Conservation (phyloP, 64 coral and sea anemone species). For the Montipora sp. region DNA sequence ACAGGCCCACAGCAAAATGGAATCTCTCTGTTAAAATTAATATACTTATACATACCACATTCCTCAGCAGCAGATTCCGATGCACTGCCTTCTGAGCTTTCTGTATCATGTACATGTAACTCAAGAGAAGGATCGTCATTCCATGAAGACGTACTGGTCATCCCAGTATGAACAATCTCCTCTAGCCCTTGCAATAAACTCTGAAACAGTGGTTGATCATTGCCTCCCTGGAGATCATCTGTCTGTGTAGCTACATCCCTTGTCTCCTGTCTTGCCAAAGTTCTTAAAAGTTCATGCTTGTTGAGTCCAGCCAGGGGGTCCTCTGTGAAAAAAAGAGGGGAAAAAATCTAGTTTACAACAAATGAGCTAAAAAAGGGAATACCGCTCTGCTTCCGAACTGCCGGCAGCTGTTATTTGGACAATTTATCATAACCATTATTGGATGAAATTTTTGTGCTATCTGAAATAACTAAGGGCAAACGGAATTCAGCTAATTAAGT, state of each 20-base stretch:
- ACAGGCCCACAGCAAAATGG: too few species aligned
- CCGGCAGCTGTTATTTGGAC: too few species aligned
- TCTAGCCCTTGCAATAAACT: constrained; percentile 33
- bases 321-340: background rate
- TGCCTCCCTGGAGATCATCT: background rate
- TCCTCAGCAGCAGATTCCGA: constrained; percentile 7
- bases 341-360: too few species aligned
- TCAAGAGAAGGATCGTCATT: background rate
- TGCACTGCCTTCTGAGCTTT: background rate
- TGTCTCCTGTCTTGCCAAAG: background rate
- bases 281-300: constrained; percentile 27
- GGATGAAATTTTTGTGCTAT: too few species aligned
- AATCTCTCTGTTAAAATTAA: background rate
- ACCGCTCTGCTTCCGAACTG: too few species aligned
- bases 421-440: too few species aligned
- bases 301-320: constrained; percentile 16
- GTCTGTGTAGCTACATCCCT: background rate
- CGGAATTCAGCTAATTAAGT: too few species aligned
- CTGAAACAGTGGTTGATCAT: constrained; percentile 25
- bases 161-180: constrained; percentile 38
- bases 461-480: too few species aligned
- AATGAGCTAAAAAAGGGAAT: too few species aligned
- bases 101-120: background rate
- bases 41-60: background rate
- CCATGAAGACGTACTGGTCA: background rate